These are phyloP conservation scores for Grapholita molesta DNA, from an alignment of 1,140 invertebrate species.

Conservation along the genomic window DNA sequence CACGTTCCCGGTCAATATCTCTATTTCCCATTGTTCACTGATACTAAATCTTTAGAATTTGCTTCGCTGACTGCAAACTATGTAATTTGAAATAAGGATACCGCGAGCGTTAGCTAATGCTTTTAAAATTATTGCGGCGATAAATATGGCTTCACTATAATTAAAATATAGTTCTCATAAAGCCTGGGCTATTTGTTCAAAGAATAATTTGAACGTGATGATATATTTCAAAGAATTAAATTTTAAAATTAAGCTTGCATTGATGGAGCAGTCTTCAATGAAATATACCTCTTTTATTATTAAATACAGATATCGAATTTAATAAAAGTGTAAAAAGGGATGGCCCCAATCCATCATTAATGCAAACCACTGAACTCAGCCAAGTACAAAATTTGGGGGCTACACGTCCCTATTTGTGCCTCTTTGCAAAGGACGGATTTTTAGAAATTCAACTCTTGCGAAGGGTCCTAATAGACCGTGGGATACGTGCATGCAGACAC, in stretches of 20 bases:
- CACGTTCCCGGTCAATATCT: constrained; percentile 41
- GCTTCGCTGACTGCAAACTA: not conserved
- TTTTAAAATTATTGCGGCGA: constrained; percentile 42
- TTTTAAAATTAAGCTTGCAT: not conserved
- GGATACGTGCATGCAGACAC: not conserved
- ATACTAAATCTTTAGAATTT: constrained; percentile 2
- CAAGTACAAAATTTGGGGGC: constrained; percentile 13
- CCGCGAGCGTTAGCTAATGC: constrained; percentile 17
- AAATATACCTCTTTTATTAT: not conserved
- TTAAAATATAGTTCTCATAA: constrained; percentile 32
- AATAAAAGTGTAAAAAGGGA: not conserved
- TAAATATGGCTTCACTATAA: constrained; percentile 40
- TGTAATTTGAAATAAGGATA: constrained; percentile 29
- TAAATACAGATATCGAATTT: not conserved
- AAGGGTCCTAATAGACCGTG: not conserved
- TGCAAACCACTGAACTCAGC: constrained; percentile 10
- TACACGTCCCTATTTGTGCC: not conserved
- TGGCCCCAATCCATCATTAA: not conserved
- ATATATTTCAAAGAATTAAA: constrained; percentile 23
- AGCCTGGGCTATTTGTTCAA: constrained; percentile 4
- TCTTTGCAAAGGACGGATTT: not conserved
- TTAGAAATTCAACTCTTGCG: not conserved
- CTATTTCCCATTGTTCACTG: constrained; percentile 27
- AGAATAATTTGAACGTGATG: constrained; percentile 21
- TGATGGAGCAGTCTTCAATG: not conserved